Base-by-base conservation (phyloP, 1,140 invertebrate species). In the Gryllus bimaculatus region DNA sequence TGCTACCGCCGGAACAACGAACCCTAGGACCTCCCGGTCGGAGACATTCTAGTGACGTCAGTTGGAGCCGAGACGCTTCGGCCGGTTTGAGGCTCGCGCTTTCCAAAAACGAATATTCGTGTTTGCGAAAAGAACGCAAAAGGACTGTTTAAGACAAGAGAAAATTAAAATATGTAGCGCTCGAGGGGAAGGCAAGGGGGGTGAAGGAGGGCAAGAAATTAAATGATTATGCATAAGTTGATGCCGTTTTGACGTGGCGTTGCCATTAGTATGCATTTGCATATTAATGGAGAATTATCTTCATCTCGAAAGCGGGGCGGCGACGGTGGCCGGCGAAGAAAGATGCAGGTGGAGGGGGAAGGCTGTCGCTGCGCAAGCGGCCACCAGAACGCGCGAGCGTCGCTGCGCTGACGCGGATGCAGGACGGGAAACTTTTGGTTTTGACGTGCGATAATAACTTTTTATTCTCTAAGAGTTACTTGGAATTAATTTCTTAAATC, bases 231-330 rank as follows among this genome's bases (percentile, higher is more conserved):
- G 54, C 54, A 66, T 66, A 13, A 66, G 54, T 66, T 66, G 54
- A 66, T 66, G 54, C 54, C 54, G 54, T 66, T 66, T 66, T 66
- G 54, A 66, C 54, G 54, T 66, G 54, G 54, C 54, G 18, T 13
- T 18, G 18, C 54, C 54, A 66, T 66, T 66, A 66, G 54, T 66
- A 66, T 66, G 54, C 54, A 66, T 66, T 66, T 66, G 18, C 54
- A 66, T 66, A 66, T 66, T 66, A 66, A 66, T 66, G 54, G 54
- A 66, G 54, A 66, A n/a, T 66, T 66, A 66, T 66, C 54, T 66
- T 18, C 54, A 66, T 66, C 54, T 66, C 10, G 54, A 18, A 66
- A 39, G 26, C 26, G 26, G 26, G 26, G 26, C 26, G 26, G 26
- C 26, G 26, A 39, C 26, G 26, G 26, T 39, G 26, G 26, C 26